phyloP scores from a whole-genome alignment of 2,113 vertebrate species.

The Psophia crepitans region DNA sequence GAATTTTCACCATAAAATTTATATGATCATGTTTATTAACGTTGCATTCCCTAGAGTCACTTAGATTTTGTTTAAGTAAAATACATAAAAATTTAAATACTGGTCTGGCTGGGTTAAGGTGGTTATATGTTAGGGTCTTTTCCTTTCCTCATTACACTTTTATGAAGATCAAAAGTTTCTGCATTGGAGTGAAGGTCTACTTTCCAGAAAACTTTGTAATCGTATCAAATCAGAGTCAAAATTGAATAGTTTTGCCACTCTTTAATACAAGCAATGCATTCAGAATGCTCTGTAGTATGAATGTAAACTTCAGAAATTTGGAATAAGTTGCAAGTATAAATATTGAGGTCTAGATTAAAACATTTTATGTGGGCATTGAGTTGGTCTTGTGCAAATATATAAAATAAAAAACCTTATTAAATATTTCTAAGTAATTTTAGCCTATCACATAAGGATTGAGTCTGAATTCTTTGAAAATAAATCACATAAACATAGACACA shows the following conservation, averaged over 20 bases:
- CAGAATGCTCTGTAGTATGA: not conserved
- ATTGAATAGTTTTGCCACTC: not conserved
- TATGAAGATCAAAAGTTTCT: conserved; percentile 20
- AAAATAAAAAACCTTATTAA: not conserved
- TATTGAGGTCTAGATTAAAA: not conserved
- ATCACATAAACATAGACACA: not conserved
- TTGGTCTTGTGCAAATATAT: not conserved
- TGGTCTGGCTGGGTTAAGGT: conserved; percentile 1
- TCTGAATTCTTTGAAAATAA: not conserved
- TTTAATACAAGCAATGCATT: not conserved
- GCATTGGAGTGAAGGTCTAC: not conserved
- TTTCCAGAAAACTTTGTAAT: not conserved
- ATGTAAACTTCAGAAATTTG: not conserved
- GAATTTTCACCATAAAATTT: conserved; percentile 49
- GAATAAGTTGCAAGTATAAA: not conserved
- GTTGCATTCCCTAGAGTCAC: conserved; percentile 16
- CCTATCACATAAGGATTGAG: not conserved
- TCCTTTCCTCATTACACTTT: not conserved
- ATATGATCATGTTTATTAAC: conserved; percentile 51
- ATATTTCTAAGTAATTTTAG: not conserved
- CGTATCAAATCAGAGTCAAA: not conserved
- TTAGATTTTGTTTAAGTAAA: conserved; percentile 28
- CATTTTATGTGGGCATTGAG: not conserved
- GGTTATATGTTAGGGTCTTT: not conserved
- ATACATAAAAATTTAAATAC: conserved; percentile 16